Evolutionary conservation across 2,797 vertebrate species (phyloP).

Genomic region (Eidolon dupreanum): DNA sequence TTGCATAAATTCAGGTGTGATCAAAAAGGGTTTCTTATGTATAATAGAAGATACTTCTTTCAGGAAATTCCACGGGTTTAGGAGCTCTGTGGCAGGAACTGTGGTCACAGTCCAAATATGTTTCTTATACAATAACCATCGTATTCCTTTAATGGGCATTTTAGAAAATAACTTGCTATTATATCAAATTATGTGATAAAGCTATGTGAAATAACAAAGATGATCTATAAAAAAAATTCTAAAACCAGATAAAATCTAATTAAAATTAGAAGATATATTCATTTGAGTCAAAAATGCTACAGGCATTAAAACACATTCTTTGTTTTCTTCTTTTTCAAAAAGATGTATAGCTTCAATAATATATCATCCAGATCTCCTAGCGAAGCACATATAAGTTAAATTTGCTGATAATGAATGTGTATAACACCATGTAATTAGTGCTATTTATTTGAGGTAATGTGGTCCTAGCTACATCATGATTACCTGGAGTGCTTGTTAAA

Average conservation of each 20-base stretch:
- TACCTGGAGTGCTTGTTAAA: background rate
- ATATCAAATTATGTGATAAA: background rate
- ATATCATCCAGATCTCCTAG: background rate
- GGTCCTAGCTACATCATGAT: background rate
- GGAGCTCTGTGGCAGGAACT: background rate
- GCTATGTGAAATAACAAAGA: background rate
- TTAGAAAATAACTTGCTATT: background rate
- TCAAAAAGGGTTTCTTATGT: background rate
- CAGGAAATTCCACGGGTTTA: background rate
- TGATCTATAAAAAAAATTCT: background rate
- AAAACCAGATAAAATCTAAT: background rate
- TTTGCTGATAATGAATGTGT: conserved; percentile 16
- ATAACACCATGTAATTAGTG: background rate
- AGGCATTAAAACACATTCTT: background rate
- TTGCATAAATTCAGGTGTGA: background rate
- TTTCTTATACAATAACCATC: background rate
- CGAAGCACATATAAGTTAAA: background rate
- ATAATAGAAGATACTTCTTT: background rate
- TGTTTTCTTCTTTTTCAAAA: background rate
- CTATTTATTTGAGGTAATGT: background rate
- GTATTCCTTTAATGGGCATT: background rate
- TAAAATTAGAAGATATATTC: conserved; percentile 19
- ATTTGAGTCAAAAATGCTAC: background rate
- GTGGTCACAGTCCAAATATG: background rate
- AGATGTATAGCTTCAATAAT: background rate